Evolutionary conservation across 2,113 vertebrate species (phyloP).

Genomic region (Pimephales promelas): DNA sequence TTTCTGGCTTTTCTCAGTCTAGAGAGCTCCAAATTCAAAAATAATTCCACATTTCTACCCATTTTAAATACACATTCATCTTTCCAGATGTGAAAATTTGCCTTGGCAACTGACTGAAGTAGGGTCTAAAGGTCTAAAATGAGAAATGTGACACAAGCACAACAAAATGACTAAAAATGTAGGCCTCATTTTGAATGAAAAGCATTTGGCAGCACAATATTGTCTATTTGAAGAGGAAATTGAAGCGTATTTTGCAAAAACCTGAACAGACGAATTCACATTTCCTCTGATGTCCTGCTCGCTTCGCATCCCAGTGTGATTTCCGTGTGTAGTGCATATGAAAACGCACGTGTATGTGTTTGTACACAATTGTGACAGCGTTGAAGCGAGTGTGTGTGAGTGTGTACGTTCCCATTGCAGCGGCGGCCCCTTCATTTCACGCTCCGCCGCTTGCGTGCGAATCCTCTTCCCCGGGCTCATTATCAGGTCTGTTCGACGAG

Average conservation of each 20-base stretch:
- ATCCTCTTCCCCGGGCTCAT: constrained; percentile 80
- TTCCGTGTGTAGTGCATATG: neutral
- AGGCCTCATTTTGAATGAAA: too few species aligned
- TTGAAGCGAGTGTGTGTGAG: constrained; percentile 49
- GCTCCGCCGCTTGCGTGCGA: constrained; percentile 72
- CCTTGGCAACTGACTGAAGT: too few species aligned
- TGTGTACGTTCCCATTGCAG: constrained; percentile 68
- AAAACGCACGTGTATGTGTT: constrained; percentile 26
- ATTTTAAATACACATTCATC: too few species aligned
- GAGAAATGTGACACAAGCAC: too few species aligned
- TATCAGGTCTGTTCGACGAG: constrained; percentile 75
- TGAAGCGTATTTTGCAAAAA: constrained; percentile 44
- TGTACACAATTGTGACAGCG: constrained; percentile 31
- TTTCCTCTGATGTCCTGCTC: constrained; percentile 18
- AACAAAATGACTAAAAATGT: too few species aligned
- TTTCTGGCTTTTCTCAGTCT: too few species aligned
- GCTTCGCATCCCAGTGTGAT: neutral
- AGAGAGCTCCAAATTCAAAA: too few species aligned
- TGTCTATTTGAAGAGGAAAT: constrained; percentile 57
- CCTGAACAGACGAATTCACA: constrained; percentile 34
- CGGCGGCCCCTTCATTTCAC: constrained; percentile 81
- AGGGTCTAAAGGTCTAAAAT: too few species aligned
- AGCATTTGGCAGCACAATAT: constrained; percentile 35
- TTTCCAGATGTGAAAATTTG: too few species aligned
- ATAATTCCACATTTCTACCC: too few species aligned